Percentiles rank a stretch among this genome's conserved stretches.
Conservation (phyloP, 2,888 invertebrate genomes). For the Pyrocoelia pectoralis region DNA sequence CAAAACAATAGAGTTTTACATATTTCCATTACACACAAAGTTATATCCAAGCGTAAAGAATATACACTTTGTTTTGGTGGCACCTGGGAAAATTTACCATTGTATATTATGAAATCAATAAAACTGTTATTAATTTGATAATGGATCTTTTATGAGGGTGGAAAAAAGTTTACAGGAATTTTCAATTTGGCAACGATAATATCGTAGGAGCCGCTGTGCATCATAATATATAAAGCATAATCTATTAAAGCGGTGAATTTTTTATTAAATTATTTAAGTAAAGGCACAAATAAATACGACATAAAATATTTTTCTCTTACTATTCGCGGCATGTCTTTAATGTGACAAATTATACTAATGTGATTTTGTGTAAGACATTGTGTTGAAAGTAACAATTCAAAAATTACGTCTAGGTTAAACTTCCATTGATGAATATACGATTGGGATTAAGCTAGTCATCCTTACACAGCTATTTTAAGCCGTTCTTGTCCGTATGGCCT, state of each 20-base stretch:
- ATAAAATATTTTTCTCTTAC: too few species aligned
- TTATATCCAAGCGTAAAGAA: too few species aligned
- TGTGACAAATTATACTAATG: background rate
- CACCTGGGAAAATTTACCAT: slow-evolving; percentile 25
- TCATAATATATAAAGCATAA: slow-evolving; percentile 45
- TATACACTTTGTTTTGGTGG: slow-evolving; percentile 6
- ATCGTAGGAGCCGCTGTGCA: slow-evolving; percentile 48
- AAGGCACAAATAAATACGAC: slow-evolving; percentile 11
- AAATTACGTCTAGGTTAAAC: background rate
- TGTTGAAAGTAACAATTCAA: background rate
- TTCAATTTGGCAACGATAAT: slow-evolving; percentile 53
- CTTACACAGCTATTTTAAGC: slow-evolving; percentile 30
- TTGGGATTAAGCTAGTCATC: slow-evolving; percentile 34
- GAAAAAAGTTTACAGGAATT: slow-evolving; percentile 54
- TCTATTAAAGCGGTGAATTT: slow-evolving; percentile 36
- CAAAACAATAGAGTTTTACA: too few species aligned
- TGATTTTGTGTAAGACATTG: background rate
- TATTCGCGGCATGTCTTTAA: too few species aligned
- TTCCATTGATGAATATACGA: slow-evolving; percentile 8
- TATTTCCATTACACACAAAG: too few species aligned
- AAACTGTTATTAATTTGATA: slow-evolving; percentile 54
- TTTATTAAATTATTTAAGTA: slow-evolving; percentile 30
- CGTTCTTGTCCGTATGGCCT: slow-evolving; percentile 31
- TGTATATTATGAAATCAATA: slow-evolving; percentile 46
- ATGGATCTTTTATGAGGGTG: slow-evolving; percentile 54